Conservation (phyloP, 1,140 invertebrate species). For the Calliphora vicina region DNA sequence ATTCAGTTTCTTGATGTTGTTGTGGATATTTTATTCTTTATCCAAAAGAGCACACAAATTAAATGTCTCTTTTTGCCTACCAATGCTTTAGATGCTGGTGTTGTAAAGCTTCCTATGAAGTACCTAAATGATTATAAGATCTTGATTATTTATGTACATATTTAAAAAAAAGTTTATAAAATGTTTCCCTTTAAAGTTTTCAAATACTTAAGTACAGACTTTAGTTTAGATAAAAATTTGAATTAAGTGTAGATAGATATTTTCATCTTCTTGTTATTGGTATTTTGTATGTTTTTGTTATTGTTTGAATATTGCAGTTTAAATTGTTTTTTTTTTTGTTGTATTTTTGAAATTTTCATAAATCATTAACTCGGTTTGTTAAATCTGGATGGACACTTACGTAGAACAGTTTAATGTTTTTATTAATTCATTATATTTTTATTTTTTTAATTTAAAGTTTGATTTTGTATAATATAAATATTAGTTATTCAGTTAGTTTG, state of each 20-base stretch:
- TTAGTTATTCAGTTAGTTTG: neutral
- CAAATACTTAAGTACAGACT: neutral
- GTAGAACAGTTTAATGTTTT: conserved; percentile 20
- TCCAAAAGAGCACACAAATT: no score
- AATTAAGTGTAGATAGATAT: no score
- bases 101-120: no score
- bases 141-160: no score
- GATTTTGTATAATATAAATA: conserved; percentile 1
- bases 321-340: conserved; percentile 6
- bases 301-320: conserved; percentile 30
- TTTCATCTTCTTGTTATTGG: neutral
- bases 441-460: neutral
- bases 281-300: neutral
- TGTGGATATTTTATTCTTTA: no score
- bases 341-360: conserved; percentile 1
- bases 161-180: no score
- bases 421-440: no score
- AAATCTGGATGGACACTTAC: conserved; percentile 35
- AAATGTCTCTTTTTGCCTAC: no score
- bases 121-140: no score
- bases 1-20: no score
- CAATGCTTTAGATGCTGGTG: no score
- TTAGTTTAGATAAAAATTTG: neutral
- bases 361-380: conserved; percentile 10
- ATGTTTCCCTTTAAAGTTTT: neutral